Evolutionary conservation across 2,888 invertebrate genomes (phyloP).

Genomic region (Acanthoscelides obtectus): DNA sequence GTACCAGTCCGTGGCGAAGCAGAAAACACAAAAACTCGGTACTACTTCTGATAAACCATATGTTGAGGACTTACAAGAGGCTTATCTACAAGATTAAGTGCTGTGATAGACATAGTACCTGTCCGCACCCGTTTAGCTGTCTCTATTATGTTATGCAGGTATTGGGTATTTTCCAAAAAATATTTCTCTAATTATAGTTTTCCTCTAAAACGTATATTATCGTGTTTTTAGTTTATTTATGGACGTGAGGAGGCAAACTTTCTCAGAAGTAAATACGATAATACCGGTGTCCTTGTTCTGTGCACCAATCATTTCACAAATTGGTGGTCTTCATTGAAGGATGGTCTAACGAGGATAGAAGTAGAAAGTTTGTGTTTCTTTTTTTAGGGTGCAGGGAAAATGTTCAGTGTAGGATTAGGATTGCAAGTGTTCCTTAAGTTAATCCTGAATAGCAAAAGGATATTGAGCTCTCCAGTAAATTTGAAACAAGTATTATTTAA

Average conservation of each 20-base stretch:
- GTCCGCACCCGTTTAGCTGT: slow-evolving; percentile 62
- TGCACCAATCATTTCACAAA: too few relatives aligned
- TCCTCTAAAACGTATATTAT: too few relatives aligned
- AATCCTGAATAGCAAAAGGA: slow-evolving; percentile 52
- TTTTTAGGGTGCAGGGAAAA: slow-evolving; percentile 54
- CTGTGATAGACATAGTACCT: slow-evolving; percentile 49
- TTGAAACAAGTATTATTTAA: slow-evolving; percentile 53
- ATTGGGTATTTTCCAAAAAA: slow-evolving; percentile 6
- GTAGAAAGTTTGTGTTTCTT: too few relatives aligned
- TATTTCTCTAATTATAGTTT: too few relatives aligned
- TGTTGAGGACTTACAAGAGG: slow-evolving; percentile 46
- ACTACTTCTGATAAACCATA: slow-evolving; percentile 43
- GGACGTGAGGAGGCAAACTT: too few relatives aligned
- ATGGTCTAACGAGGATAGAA: too few relatives aligned
- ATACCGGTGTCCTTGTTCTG: too few relatives aligned
- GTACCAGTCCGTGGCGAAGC: slow-evolving; percentile 32
- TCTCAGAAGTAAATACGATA: too few relatives aligned
- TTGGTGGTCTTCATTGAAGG: too few relatives aligned
- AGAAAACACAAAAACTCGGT: slow-evolving; percentile 36
- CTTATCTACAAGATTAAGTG: slow-evolving; percentile 51
- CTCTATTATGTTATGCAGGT: slow-evolving; percentile 55
- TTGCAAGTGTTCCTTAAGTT: slow-evolving; percentile 58
- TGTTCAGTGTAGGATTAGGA: slow-evolving; percentile 59
- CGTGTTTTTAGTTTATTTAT: too few relatives aligned
- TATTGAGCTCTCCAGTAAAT: slow-evolving; percentile 51